These are phyloP conservation scores for Trinorchestia longiramus DNA, from an alignment of 1,140 invertebrate species.

Conservation along the genomic window DNA sequence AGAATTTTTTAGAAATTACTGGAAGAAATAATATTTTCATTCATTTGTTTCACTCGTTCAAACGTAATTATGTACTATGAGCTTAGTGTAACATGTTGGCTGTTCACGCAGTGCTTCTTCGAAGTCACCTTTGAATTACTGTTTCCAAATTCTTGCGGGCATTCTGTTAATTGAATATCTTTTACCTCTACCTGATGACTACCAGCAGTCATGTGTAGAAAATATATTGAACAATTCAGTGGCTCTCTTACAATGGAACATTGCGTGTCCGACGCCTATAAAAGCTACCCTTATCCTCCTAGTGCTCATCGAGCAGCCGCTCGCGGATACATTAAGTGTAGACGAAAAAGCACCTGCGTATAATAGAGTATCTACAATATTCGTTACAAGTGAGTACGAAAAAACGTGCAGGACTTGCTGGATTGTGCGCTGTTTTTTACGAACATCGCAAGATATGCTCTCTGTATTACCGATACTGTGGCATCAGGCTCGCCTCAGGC, in stretches of 20 bases:
- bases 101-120: too few relatives aligned
- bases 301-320: not conserved
- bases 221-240: not conserved
- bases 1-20: not conserved
- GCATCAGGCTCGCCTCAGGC: not conserved
- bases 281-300: not conserved
- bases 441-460: not conserved
- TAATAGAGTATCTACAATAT: not conserved
- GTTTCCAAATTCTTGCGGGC: not conserved
- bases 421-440: not conserved
- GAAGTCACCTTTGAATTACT: not conserved
- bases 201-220: not conserved
- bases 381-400: not conserved
- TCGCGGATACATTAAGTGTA: not conserved
- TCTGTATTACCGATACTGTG: not conserved
- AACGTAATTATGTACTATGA: not conserved
- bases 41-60: not conserved
- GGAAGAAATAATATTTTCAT: not conserved
- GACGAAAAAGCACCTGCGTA: not conserved
- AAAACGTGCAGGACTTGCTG: not conserved
- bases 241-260: not conserved
- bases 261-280: not conserved
- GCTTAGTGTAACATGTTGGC: too few relatives aligned
- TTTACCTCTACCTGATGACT: not conserved
- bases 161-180: not conserved